Base-by-base conservation (phyloP, 2,888 invertebrate genomes). In the Pristionchus exspectatus region DNA sequence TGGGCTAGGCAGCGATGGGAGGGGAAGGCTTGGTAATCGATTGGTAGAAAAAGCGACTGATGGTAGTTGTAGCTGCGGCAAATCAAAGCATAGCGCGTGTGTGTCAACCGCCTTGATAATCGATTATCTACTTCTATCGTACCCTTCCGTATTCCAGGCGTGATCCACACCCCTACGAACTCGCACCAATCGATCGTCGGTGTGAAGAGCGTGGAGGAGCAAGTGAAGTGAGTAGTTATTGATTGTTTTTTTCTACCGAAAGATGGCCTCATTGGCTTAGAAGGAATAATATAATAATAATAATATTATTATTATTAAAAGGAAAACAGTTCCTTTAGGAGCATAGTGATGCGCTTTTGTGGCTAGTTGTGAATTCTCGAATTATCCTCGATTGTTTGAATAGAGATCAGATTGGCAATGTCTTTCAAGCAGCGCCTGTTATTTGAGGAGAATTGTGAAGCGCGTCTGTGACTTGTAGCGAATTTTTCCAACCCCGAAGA, bases 121-220 rank as follows among this genome's bases (percentile, higher is more conserved):
- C 27, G 30, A 54, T 30, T 33, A 56, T 16, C 54, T 27, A n/a
- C n/a, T 56, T 0, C 7, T 44, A 77, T 24, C n/a, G n/a, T 44
- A 77, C 2, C 44, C 44, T 50, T n/a, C 38, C 38, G 2, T 5
- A 2, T 81, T 81, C 50, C 54, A 81, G 81, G 81, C 81, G 81
- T 81, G n/a, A 81, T 81, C 50, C 81, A 81, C 27, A 50, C 50
- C 33, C 81, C 81, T 1, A 9, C 50, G 10, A 50, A 50, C 50
- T 10, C n/a, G 12, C 14, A 33, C 50, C 81, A 81, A n/a, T 81
- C 81, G n/a, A 38, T 87, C 30, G 30, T 87, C 24, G 87, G 87
- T 27, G 87, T 87, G n/a, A 87, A 87, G 69, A 87, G 66, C 33
- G 66, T 69, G 16, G 66, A 87, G 87, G 87, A 87, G 56, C 87